Evolutionary conservation across 1,140 invertebrate genomes (phyloP).

Genomic region (Drosophila kikkawai): DNA sequence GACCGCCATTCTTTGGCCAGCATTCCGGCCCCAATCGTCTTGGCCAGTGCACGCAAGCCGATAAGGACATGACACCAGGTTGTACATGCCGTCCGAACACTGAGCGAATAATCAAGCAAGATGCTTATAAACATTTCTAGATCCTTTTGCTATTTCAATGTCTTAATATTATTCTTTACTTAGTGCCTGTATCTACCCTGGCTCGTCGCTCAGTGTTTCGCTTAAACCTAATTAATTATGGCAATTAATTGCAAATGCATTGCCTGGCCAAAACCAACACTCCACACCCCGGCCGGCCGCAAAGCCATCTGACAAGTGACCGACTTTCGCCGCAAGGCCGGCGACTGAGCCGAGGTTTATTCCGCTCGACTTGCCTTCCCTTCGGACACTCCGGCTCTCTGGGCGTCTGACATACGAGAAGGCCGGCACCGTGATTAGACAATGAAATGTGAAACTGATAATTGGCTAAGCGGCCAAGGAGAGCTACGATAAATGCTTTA

Average conservation of each 20-base stretch:
- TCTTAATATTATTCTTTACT: background rate
- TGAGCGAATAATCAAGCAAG: background rate
- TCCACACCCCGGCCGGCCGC: slow-evolving; percentile 38
- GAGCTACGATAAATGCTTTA: slow-evolving; percentile 36
- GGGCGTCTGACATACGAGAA: slow-evolving; percentile 39
- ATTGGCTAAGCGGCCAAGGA: slow-evolving; percentile 31
- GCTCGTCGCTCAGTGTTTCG: slow-evolving; percentile 18
- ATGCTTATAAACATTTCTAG: background rate
- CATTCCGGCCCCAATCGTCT: slow-evolving; percentile 52
- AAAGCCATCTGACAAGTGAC: slow-evolving; percentile 47
- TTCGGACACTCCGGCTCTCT: slow-evolving; percentile 10
- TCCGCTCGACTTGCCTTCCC: slow-evolving; percentile 29
- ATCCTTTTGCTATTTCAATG: background rate
- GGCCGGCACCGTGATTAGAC: slow-evolving; percentile 41
- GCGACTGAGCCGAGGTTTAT: slow-evolving; percentile 40
- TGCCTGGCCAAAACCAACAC: slow-evolving; percentile 44
- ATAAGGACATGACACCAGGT: slow-evolving; percentile 47
- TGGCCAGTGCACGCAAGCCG: slow-evolving; percentile 59
- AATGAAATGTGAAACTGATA: slow-evolving; percentile 72
- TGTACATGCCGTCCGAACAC: background rate
- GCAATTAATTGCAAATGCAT: slow-evolving; percentile 73
- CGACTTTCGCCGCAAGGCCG: slow-evolving; percentile 38
- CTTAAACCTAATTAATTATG: slow-evolving; percentile 77
- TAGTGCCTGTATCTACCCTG: background rate
- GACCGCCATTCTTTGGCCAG: slow-evolving; percentile 32